phyloP scores from a whole-genome alignment of 2,797 vertebrate species.

The Schizothorax lantsangensis region DNA sequence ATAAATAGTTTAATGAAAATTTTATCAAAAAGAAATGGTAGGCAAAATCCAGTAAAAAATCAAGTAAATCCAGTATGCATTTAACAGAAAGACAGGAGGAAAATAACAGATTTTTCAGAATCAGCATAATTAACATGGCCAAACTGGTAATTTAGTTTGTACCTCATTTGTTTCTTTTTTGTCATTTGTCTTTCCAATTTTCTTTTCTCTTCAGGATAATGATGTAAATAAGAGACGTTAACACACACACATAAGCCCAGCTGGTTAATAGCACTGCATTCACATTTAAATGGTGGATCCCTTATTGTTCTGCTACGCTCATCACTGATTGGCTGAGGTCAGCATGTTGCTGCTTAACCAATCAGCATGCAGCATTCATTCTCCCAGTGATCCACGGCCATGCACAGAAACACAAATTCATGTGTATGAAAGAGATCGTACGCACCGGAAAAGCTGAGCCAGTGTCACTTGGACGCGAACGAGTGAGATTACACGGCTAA shows the following conservation, averaged over 20 bases:
- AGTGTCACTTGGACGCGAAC: constrained; percentile 52
- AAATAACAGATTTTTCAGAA: background rate
- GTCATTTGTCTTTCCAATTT: constrained; percentile 66
- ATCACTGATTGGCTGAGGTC: constrained; percentile 42
- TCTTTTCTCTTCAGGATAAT: background rate
- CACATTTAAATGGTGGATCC: constrained; percentile 44
- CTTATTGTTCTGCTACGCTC: constrained; percentile 40
- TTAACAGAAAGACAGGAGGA: background rate
- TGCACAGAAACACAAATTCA: constrained; percentile 3
- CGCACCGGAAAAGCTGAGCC: constrained; percentile 33
- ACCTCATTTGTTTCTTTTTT: constrained; percentile 30
- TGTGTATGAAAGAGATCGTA: constrained; percentile 7
- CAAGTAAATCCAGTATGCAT: background rate
- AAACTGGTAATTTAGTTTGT: constrained; percentile 27
- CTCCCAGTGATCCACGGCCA: constrained; percentile 20
- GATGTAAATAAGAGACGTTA: background rate
- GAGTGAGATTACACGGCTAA: constrained; percentile 51
- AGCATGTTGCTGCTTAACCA: constrained; percentile 33
- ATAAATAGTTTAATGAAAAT: background rate
- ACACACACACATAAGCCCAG: constrained; percentile 23
- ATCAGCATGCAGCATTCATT: constrained; percentile 26
- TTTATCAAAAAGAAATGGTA: background rate
- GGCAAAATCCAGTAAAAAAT: background rate
- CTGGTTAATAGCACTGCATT: constrained; percentile 30
- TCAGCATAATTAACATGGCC: constrained; percentile 11